Conservation (phyloP, 2,797 vertebrate genomes). For the Eupleurogrammus muticus region DNA sequence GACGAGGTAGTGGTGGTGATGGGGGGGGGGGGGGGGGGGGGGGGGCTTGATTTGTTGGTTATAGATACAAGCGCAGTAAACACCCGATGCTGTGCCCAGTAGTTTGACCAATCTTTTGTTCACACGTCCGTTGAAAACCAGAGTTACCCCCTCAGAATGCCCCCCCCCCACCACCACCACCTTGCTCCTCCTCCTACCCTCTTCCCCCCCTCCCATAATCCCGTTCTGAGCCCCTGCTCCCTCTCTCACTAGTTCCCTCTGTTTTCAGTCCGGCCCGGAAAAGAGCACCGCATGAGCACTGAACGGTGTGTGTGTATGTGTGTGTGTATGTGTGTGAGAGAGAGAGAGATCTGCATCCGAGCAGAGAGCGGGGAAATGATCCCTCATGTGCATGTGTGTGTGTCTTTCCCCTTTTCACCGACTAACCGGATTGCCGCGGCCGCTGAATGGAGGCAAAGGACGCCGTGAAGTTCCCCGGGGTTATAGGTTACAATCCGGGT, state of each 20-base stretch:
- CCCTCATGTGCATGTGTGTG: conserved; percentile 59
- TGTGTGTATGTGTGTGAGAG: conserved; percentile 23
- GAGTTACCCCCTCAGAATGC: conserved; percentile 36
- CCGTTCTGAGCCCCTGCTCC: conserved; percentile 34
- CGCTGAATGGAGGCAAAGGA: conserved; percentile 55
- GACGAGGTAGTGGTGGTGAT: conserved; percentile 9
- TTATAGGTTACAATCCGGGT: conserved; percentile 68
- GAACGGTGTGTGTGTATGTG: conserved; percentile 24
- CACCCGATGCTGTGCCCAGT: conserved; percentile 82
- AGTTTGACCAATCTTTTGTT: conserved; percentile 86
- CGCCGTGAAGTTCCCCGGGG: conserved; percentile 52
- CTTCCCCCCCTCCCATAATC: conserved; percentile 39
- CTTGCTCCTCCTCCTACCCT: conserved; percentile 21
- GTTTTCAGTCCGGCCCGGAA: conserved; percentile 53
- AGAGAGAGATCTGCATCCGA: conserved; percentile 19
- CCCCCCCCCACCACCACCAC: conserved; percentile 9
- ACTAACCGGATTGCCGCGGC: conserved; percentile 64
- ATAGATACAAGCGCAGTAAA: conserved; percentile 88
- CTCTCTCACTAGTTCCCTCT: conserved; percentile 54
- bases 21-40: conserved; percentile 30
- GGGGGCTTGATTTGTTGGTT: conserved; percentile 82
- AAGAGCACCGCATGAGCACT: conserved; percentile 42
- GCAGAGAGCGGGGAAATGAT: conserved; percentile 58
- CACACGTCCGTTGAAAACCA: conserved; percentile 83
- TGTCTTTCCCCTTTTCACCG: conserved; percentile 59